These are phyloP conservation scores for Patella vulgata DNA, from an alignment of 1,140 invertebrate species.

Conservation along the genomic window DNA sequence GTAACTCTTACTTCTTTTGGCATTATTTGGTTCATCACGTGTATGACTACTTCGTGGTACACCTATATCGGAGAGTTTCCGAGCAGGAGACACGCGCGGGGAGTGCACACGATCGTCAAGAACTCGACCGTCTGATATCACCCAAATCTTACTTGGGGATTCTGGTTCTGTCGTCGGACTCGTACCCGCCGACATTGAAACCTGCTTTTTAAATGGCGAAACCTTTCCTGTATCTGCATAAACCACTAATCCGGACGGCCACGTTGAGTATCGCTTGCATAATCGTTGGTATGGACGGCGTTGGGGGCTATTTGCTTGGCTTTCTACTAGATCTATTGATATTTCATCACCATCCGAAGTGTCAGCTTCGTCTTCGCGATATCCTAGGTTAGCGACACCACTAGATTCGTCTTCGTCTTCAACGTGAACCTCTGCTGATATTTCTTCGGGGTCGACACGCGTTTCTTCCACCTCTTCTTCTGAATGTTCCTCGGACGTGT, in stretches of 20 bases:
- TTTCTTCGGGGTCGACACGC: neutral
- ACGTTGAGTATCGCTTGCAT: constrained; percentile 6
- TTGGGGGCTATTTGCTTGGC: neutral
- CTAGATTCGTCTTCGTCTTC: no score
- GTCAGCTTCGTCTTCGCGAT: neutral
- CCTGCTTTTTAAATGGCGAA: neutral
- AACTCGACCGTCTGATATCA: constrained; percentile 8
- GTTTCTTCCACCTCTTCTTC: neutral
- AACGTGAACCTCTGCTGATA: neutral
- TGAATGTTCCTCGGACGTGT: neutral
- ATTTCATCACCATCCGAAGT: neutral
- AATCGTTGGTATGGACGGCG: constrained; percentile 1
- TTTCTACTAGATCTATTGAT: neutral
- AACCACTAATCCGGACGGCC: neutral
- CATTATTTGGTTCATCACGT: constrained; percentile 2
- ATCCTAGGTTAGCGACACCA: constrained; percentile 10
- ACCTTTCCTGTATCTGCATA: neutral
- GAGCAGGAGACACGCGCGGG: neutral
- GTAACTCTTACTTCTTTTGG: constrained; percentile 10
- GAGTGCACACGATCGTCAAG: neutral
- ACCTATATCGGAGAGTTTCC: constrained; percentile 4
- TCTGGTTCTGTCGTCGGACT: constrained; percentile 4
- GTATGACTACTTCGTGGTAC: neutral
- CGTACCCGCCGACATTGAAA: neutral
- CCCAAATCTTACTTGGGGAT: constrained; percentile 10